phyloP scores from a whole-genome alignment of 1,140 invertebrate genomes.

The Leptopilina clavipes region DNA sequence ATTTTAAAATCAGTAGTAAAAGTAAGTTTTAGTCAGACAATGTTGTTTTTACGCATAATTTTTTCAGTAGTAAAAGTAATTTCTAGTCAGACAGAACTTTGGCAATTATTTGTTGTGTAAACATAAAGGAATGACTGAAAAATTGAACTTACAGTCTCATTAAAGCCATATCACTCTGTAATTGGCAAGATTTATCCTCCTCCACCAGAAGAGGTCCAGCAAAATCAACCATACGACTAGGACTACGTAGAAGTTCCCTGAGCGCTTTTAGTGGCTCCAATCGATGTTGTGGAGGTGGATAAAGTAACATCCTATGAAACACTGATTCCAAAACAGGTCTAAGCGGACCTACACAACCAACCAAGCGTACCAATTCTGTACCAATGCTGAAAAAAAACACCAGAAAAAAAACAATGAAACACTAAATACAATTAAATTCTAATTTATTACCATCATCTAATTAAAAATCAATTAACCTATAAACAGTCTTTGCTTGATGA shows the following conservation, averaged over 20 bases:
- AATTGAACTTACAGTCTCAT: constrained; percentile 85
- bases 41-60: too few species aligned
- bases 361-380: constrained; percentile 88
- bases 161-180: constrained; percentile 90
- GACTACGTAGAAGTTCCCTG: constrained; percentile 83
- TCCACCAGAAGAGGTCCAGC: constrained; percentile 82
- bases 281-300: constrained; percentile 88
- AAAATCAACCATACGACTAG: constrained; percentile 83
- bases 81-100: constrained; percentile 38
- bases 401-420: too few species aligned
- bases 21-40: too few species aligned
- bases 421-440: constrained; percentile 4
- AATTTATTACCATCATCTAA: not conserved
- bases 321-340: constrained; percentile 92
- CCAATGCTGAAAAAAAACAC: constrained; percentile 84
- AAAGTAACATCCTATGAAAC: constrained; percentile 92
- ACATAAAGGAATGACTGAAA: not conserved
- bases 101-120: too few species aligned
- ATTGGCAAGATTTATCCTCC: constrained; percentile 83
- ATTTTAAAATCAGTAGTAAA: too few species aligned
- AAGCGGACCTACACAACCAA: constrained; percentile 88
- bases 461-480: constrained; percentile 77
- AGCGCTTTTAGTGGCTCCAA: constrained; percentile 89
- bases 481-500: constrained; percentile 89
- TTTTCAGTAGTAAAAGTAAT: not conserved